Evolutionary conservation across 2,888 invertebrate species (phyloP), one percentile per base, ranked within the genome.

Genomic region (Meghimatium bilineatum): DNA sequence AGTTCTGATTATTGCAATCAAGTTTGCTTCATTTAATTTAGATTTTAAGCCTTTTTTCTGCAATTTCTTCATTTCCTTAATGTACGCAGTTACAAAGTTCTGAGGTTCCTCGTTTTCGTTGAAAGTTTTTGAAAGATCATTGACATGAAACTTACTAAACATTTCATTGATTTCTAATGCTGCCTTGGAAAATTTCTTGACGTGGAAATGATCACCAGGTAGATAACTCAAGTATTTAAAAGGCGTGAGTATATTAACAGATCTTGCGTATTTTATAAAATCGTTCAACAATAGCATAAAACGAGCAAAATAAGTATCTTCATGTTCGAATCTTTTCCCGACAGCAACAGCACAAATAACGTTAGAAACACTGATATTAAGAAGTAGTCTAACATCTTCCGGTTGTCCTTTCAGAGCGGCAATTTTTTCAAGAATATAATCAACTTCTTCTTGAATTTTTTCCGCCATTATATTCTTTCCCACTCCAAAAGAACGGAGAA

Each of bases 121-220:
- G 26, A 63, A 66, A 20, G 36, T 17, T 38, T 78, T n/a, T 63
- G 60, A 44, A 26, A 78, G 38, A 20, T 63, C 14, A 3, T 38
- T 38, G 29, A 78, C 32, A 63, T 78, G 49, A 2, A 10, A 23
- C 17, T 49, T 66, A 38, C 49, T 20, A 38, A 79, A 79, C 49
- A 34, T 79, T n/a, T 63, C 66, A 17, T 67, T 67, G 1, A 79
- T 36, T 5, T 79, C 67, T 20, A 32, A 26, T 5, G 49, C 20
- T 14, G 63, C 85, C 23, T 78, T 78, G 8, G 72, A 26, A 36
- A 85, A 67, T 20, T 72, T 56, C 71, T 88, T 84, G 17, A 86
- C 80, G 0, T 80, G 71, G 49, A 88, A 87, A 17, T 82, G 77
- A 56, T 87, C 88, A 3, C 88, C 87, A 6, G 89, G 89, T 1